These are phyloP conservation scores for Holacanthella duospinosa DNA, from an alignment of 2,888 invertebrate genomes.

Conservation along the genomic window DNA sequence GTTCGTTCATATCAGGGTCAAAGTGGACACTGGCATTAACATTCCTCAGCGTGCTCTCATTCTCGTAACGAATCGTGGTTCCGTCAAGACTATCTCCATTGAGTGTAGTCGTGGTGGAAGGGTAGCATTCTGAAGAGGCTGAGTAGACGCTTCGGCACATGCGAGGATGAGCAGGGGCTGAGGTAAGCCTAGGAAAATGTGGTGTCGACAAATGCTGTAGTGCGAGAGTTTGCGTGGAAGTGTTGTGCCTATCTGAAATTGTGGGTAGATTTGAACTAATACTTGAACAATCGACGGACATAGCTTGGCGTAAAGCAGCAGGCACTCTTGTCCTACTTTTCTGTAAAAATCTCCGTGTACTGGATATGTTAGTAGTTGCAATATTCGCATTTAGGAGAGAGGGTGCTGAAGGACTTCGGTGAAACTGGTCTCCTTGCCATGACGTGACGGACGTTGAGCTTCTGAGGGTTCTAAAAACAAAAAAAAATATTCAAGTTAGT, in stretches of 20 bases:
- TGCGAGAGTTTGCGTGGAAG: neutral
- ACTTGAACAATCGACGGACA: constrained; percentile 34
- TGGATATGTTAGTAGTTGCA: neutral
- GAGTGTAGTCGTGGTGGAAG: neutral
- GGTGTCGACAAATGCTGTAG: constrained; percentile 5
- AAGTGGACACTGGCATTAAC: constrained; percentile 16
- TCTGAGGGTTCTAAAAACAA: constrained; percentile 26
- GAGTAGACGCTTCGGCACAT: neutral
- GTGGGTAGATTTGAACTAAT: neutral
- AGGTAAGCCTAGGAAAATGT: neutral
- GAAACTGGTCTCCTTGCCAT: constrained; percentile 31
- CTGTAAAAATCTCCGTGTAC: constrained; percentile 15
- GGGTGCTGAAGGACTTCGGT: constrained; percentile 34
- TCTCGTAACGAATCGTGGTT: neutral
- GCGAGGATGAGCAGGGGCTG: neutral
- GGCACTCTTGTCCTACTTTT: constrained; percentile 26
- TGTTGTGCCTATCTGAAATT: neutral
- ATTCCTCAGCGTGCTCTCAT: constrained; percentile 1
- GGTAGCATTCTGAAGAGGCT: neutral
- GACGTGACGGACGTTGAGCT: constrained; percentile 22
- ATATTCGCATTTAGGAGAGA: constrained; percentile 18
- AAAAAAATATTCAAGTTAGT: neutral
- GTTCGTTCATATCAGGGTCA: constrained; percentile 38
- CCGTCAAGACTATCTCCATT: neutral
- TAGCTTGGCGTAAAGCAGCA: constrained; percentile 26